Evolutionary conservation across 2,797 vertebrate genomes (phyloP).

Genomic region (Babyrousa celebensis): DNA sequence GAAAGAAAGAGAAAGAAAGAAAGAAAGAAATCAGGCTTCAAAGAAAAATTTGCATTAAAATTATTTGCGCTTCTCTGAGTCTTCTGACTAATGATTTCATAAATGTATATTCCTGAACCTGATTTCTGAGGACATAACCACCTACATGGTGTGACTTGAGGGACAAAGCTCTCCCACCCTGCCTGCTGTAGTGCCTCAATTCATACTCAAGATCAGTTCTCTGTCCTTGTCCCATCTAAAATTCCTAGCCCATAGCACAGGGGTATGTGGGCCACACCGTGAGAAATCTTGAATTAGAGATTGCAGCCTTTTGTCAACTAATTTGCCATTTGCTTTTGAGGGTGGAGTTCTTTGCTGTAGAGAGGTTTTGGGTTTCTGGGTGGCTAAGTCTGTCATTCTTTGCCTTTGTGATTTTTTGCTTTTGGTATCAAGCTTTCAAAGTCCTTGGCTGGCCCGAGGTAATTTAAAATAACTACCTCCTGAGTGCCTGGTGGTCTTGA

Average conservation of each 20-base stretch:
- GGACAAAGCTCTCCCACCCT: background rate
- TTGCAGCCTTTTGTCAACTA: constrained; percentile 79
- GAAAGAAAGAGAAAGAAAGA: too few species aligned
- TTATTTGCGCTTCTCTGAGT: constrained; percentile 39
- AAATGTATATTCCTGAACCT: constrained; percentile 57
- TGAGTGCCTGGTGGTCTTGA: constrained; percentile 76
- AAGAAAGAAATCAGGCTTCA: constrained; percentile 42
- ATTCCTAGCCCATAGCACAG: constrained; percentile 35
- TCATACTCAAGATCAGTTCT: constrained; percentile 57
- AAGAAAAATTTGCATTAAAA: constrained; percentile 41
- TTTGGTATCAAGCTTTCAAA: constrained; percentile 78
- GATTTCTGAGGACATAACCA: constrained; percentile 14
- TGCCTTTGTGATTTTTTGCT: constrained; percentile 82
- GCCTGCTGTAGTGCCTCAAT: background rate
- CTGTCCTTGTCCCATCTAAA: constrained; percentile 43
- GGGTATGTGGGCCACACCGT: constrained; percentile 68
- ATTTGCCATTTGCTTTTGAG: constrained; percentile 82
- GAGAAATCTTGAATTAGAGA: constrained; percentile 76
- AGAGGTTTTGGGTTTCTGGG: constrained; percentile 80
- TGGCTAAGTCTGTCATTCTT: constrained; percentile 81
- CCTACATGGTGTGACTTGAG: background rate
- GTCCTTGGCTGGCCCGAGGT: constrained; percentile 62
- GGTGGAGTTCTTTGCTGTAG: constrained; percentile 65
- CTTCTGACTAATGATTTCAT: constrained; percentile 55
- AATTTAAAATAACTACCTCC: constrained; percentile 83